Evolutionary conservation across 64 coral and sea anemone species (phyloP), one percentile per base, ranked within the genome.

Genomic region (Actinia equina): DNA sequence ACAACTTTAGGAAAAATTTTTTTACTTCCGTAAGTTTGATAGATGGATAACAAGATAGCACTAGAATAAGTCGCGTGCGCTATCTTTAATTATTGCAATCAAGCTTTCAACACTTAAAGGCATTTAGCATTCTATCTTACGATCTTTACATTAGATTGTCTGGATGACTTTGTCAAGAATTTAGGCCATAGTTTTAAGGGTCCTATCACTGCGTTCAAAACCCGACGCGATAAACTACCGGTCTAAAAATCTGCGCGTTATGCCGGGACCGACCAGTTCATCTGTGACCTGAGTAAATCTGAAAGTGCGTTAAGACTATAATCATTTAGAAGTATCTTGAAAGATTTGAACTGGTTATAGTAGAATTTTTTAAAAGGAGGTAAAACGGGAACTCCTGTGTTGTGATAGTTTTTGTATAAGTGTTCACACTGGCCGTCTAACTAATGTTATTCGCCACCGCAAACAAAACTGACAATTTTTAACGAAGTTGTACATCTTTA

Each of bases 1-100:
- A 74, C 69, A 74, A 74, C 69, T 74, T 74, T 30, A 15, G 69
- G 27, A 41, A 74, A 74, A 74, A 27, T 42, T 11, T 74, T 37
- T 30, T 11, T 74, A 30, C 69, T 74, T 74, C 69, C 69, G 69
- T 14, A 74, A 27, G 69, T 25, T 74, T 2, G 11, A 14, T 41
- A 74, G 69, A 74, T 74, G 69, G 26, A 30, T 30, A 74, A 14
- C 78, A 19, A 17, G 43, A 81, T 81, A 65, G n/a, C 22, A 65
- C n/a, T 65, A 18, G 22, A 74, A 20, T 12, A 81, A 52, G 45
- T 81, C 78, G 78, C 78, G 78, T 81, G 78, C 22, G 43, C 49
- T 81, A 52, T 81, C 78, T 49, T 9, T 52, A 81, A 81, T 81
- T 81, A 81, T 49, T 79, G 44, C 77, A 79, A 44, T 79, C 77